These are phyloP conservation scores for Pristionchus fissidentatus DNA, from an alignment of 2,888 invertebrate species.

Conservation along the genomic window DNA sequence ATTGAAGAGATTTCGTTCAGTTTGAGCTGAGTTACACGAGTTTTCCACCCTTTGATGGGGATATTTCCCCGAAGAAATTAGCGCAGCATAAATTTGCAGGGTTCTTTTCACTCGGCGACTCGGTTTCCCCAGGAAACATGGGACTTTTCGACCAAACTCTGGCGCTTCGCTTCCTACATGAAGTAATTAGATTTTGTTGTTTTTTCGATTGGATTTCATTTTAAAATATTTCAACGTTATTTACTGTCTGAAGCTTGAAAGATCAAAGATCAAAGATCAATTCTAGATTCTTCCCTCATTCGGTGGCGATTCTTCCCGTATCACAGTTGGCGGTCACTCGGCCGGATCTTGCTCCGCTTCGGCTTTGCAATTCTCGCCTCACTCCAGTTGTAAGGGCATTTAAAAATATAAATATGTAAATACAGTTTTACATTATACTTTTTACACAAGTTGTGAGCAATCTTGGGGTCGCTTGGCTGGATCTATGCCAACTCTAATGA, in stretches of 20 bases:
- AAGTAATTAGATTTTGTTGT: too few species aligned
- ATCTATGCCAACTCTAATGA: too few species aligned
- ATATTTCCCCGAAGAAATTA: too few species aligned
- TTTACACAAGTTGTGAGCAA: too few species aligned
- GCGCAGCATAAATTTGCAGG: too few species aligned
- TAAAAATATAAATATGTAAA: too few species aligned
- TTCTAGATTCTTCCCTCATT: slow-evolving; percentile 51
- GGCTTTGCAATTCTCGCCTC: slow-evolving; percentile 63
- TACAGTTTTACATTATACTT: too few species aligned
- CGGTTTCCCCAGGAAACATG: slow-evolving; percentile 59
- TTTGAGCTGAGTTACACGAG: too few species aligned
- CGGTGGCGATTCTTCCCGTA: slow-evolving; percentile 61
- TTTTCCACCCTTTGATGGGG: too few species aligned
- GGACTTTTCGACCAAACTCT: slow-evolving; percentile 65
- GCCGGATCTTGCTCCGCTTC: slow-evolving; percentile 62
- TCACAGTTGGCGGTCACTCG: slow-evolving; percentile 63
- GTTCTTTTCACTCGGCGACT: slow-evolving; percentile 64
- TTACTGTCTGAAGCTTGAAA: not conserved
- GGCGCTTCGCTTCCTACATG: slow-evolving; percentile 61
- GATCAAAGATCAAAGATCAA: not conserved
- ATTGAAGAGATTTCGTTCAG: too few species aligned
- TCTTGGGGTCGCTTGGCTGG: too few species aligned
- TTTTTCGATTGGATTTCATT: not conserved
- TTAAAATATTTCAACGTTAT: not conserved
- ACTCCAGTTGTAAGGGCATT: slow-evolving; percentile 62